These are phyloP conservation scores for Drosophila lini DNA, from an alignment of 1,140 invertebrate species.

Conservation along the genomic window DNA sequence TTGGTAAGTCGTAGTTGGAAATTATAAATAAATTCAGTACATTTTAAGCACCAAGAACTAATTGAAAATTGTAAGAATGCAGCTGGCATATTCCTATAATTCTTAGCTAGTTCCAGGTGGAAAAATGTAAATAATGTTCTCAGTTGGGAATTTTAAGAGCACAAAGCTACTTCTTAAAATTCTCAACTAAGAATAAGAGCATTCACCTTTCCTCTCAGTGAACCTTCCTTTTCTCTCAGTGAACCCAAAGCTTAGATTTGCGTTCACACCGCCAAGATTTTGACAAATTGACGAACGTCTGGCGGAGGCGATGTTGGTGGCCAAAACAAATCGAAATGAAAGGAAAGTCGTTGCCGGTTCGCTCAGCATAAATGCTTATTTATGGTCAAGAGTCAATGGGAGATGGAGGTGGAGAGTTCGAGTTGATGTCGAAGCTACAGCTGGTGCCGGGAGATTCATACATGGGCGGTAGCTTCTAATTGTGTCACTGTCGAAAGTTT, in stretches of 20 bases:
- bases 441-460: not conserved
- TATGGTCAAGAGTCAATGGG: conserved; percentile 42
- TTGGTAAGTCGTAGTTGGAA: no score
- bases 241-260: conserved; percentile 49
- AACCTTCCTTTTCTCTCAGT: conserved; percentile 9
- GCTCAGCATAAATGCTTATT: conserved; percentile 54
- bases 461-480: conserved; percentile 49
- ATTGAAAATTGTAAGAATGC: not conserved
- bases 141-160: not conserved
- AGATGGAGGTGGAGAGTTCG: not conserved
- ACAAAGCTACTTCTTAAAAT: not conserved
- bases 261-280: conserved; percentile 36
- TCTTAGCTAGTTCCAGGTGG: not conserved
- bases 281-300: conserved; percentile 69
- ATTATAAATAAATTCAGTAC: no score
- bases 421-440: not conserved
- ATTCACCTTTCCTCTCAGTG: conserved; percentile 13
- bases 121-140: not conserved
- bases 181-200: not conserved
- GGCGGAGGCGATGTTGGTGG: conserved; percentile 54
- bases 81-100: conserved; percentile 1
- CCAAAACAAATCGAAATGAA: conserved; percentile 27
- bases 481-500: conserved; percentile 74
- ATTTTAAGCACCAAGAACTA: not conserved
- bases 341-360: conserved; percentile 38